Percentiles rank a stretch among this genome's conserved stretches.
phyloP scores from a whole-genome alignment of 2,888 invertebrate genomes.

The Adelphocoris suturalis region DNA sequence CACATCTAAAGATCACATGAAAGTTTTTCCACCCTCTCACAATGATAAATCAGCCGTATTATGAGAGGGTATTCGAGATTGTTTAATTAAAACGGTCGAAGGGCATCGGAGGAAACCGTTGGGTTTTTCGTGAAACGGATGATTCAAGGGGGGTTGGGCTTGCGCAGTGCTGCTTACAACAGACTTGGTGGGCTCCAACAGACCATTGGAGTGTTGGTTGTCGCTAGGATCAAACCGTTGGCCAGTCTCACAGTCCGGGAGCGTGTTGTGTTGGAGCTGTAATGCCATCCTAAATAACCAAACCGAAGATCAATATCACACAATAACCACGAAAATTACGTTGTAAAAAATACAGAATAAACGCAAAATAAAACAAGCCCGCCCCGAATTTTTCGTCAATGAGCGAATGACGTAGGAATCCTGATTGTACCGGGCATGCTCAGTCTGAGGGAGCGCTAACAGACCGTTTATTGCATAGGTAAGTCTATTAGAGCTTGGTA shows the following conservation, averaged over 20 bases:
- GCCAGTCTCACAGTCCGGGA: constrained; percentile 64
- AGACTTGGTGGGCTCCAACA: constrained; percentile 40
- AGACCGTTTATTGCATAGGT: constrained; percentile 49
- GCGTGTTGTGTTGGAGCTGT: constrained; percentile 57
- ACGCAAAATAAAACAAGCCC: constrained; percentile 43
- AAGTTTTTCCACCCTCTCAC: neutral
- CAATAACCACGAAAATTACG: neutral
- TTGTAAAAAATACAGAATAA: neutral
- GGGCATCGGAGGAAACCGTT: constrained; percentile 36
- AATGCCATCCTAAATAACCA: constrained; percentile 21
- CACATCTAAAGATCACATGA: neutral
- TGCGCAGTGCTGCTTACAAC: constrained; percentile 38
- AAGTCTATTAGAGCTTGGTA: constrained; percentile 43
- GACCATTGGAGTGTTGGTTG: constrained; percentile 66
- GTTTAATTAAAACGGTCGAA: constrained; percentile 20
- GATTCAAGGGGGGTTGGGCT: constrained; percentile 55
- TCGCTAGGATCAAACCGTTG: constrained; percentile 65
- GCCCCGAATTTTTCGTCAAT: neutral
- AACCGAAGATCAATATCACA: neutral
- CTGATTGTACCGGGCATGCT: constrained; percentile 48
- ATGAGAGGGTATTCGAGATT: neutral
- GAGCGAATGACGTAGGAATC: constrained; percentile 38
- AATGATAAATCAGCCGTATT: neutral
- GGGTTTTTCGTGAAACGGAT: constrained; percentile 53
- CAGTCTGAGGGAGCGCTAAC: constrained; percentile 52